Percentiles rank a stretch among this genome's conserved stretches.
These are phyloP conservation scores for Tetraodon nigroviridis DNA, from an alignment of 2,113 vertebrate species.

Conservation along the genomic window DNA sequence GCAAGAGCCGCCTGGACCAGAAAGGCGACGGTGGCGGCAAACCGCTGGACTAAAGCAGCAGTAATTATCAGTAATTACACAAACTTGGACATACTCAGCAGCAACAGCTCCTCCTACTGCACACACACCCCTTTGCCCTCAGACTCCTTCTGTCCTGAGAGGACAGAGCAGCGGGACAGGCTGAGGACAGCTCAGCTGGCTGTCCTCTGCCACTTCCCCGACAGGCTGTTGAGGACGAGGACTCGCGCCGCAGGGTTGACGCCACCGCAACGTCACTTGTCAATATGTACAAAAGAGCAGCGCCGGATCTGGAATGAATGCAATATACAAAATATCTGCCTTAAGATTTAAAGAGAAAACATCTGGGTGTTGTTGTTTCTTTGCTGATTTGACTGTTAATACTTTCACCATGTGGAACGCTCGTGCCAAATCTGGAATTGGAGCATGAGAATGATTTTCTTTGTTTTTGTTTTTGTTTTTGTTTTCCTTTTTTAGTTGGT, in stretches of 20 bases:
- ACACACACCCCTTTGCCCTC: constrained; percentile 7
- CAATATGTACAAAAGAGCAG: constrained; percentile 30
- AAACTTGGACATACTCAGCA: constrained; percentile 11
- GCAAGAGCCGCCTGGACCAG: constrained; percentile 95
- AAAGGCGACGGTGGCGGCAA: constrained; percentile 85
- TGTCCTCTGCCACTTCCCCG: too few species aligned
- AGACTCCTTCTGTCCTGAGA: constrained; percentile 8
- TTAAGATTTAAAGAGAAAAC: constrained; percentile 36
- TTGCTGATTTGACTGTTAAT: constrained; percentile 27
- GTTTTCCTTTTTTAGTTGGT: background rate
- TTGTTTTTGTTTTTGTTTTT: background rate
- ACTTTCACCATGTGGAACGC: background rate
- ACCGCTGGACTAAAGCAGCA: constrained; percentile 81
- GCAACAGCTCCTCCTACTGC: constrained; percentile 4
- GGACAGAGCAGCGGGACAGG: constrained; percentile 1
- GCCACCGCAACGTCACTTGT: constrained; percentile 27
- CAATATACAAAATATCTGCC: constrained; percentile 46
- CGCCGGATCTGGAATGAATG: constrained; percentile 22
- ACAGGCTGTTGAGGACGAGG: constrained; percentile 17
- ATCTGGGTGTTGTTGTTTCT: constrained; percentile 1
- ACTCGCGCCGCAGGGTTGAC: constrained; percentile 17
- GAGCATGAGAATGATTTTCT: constrained; percentile 1
- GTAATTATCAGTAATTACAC: background rate
- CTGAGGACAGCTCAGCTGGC: too few species aligned
- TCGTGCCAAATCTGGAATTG: constrained; percentile 41